Evolutionary conservation across 1,140 invertebrate species (phyloP), one percentile per base, ranked within the genome.

Genomic region (Caenorhabditis inopinata): DNA sequence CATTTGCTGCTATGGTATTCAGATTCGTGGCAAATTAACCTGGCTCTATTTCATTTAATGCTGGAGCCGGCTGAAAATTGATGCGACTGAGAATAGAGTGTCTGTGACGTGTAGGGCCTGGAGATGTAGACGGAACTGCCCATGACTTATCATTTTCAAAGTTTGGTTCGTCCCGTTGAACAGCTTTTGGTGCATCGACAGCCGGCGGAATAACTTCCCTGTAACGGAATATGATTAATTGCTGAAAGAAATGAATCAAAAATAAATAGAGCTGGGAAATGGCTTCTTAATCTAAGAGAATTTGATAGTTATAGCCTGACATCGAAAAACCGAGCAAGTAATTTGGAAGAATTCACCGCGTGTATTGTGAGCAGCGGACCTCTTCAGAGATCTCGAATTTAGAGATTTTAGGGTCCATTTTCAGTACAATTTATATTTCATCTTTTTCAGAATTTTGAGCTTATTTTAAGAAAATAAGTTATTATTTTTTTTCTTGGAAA

Each of bases 61-160:
- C 42, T 1, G 76, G 49, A 11, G 76, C 49, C n/a, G 76, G 76
- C 16, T 78, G 49, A 68, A 78, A 78, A 46, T 78, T 78, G 21
- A 78, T 38, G n/a, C 76, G 12, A 7, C 49, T 58, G 2, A 78
- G 51, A 68, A 78, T 78, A 11, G 76, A 78, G 11, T 51, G 76
- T 29, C 76, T 51, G 32, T 78, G 76, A 7, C 76, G 49, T 46
- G 32, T 42, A 27, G 62, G 49, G 12, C 49, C 51, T 11, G 76
- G 35, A 78, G 45, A 21, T 23, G 49, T 78, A 2, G 49, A 14
- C 5, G 45, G 29, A 6, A 49, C 42, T 9, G 76, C 35, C 12
- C 38, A 27, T 16, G 53, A 25, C 6, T 45, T 58, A 12, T 45
- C 53, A 11, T 68, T 38, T 29, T 45, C 25, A 42, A 0, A n/a